Percentiles rank a stretch among this genome's conserved stretches.
These are phyloP conservation scores for Triplophysa bombifrons DNA, from an alignment of 2,797 vertebrate species.

Conservation along the genomic window DNA sequence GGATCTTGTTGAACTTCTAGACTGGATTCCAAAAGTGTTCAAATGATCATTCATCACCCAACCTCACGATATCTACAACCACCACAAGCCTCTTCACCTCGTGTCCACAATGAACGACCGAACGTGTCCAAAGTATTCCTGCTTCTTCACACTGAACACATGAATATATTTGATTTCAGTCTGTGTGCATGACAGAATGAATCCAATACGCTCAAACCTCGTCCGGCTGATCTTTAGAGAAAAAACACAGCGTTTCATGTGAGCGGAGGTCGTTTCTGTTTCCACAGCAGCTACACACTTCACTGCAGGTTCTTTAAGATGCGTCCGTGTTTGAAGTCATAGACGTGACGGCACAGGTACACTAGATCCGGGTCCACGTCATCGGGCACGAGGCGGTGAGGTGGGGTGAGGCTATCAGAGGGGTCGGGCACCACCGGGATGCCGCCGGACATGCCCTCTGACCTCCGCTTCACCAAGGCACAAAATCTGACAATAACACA, in stretches of 20 bases:
- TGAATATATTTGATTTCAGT: slow-evolving; percentile 38
- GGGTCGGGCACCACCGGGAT: slow-evolving; percentile 87
- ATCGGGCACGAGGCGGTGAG: slow-evolving; percentile 93
- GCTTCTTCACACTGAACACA: too few species aligned
- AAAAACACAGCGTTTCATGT: not conserved
- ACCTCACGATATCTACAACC: not conserved
- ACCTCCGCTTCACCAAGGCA: slow-evolving; percentile 97
- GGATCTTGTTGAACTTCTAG: not conserved
- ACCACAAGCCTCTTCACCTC: too few species aligned
- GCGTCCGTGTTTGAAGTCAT: slow-evolving; percentile 96
- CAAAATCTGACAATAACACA: slow-evolving; percentile 84
- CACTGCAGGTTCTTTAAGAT: slow-evolving; percentile 99
- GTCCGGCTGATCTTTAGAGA: not conserved
- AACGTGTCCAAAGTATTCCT: too few species aligned
- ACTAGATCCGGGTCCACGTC: slow-evolving; percentile 95
- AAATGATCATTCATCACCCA: not conserved
- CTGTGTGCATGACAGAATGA: slow-evolving; percentile 45
- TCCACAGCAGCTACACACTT: slow-evolving; percentile 36
- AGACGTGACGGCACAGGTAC: slow-evolving; percentile 97
- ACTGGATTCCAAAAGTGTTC: not conserved
- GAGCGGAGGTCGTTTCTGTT: not conserved
- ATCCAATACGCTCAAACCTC: not conserved
- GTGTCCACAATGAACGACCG: too few species aligned
- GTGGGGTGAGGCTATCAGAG: slow-evolving; percentile 87
- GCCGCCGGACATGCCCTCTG: slow-evolving; percentile 86